Evolutionary conservation across 2,797 vertebrate species (phyloP), one percentile per base, ranked within the genome.

Genomic region (Anguilla anguilla): DNA sequence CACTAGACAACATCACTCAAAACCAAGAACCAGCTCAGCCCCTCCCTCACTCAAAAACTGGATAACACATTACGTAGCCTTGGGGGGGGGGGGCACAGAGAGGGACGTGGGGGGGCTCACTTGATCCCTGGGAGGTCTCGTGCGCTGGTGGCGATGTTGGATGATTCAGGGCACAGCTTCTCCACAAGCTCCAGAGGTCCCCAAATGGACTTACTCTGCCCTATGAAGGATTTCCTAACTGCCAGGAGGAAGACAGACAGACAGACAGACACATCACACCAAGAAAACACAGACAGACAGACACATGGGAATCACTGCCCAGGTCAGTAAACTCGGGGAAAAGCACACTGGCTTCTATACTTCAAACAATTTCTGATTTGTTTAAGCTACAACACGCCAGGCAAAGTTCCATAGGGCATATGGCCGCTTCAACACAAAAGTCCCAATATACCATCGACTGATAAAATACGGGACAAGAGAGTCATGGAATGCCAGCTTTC

Each of bases 191-290:
- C 99, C 96, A 99, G 93, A 79, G 99, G 99, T 85, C 97, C 99
- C 96, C 98, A 99, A 92, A 99, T 97, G 0, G 99, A 99, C 91
- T 99, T 99, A 94, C 96, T 98, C 90, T 98, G 98, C 87, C 97
- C 97, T 87, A 99, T 99, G 90, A 99, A 99, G 88, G 97, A 96
- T 92, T 99, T 99, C 96, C 97, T 99, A 87, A 93, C 98, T 99
- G 93, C 85, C 46, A 83, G 22, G 0, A 22, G 15, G 17, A 3
- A 69, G n/a, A 46, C 85, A 64, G 43, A 86, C 7, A 64, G 43
- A 86, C 7, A 82, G 43, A 28, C 4, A 67, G 1, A 83, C 17
- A 46, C 28, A 10, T 51, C 22, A 13, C 11, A 61, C 25, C 13
- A 19, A 0, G 46, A 67, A 39, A 39, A 15, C n/a, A n/a, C 25